Evolutionary conservation across 2,888 invertebrate species (phyloP).

Genomic region (Bedellia somnulentella): DNA sequence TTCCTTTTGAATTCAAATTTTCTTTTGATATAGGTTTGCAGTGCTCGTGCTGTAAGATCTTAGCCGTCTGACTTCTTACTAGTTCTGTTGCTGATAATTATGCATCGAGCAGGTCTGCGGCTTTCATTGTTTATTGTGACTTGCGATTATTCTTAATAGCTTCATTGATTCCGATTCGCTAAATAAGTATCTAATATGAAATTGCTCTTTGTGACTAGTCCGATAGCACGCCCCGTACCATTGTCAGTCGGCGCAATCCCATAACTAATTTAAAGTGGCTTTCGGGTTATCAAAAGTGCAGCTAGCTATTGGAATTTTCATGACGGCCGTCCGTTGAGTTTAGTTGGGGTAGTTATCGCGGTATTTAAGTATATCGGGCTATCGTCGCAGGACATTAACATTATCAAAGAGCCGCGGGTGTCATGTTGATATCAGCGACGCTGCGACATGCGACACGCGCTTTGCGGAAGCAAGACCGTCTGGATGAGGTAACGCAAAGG

Average conservation of each 20-base stretch:
- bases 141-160: conserved; percentile 15
- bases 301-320: conserved; percentile 1
- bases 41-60: too few relatives aligned
- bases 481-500: conserved; percentile 28
- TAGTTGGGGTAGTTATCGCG: conserved; percentile 39
- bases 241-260: neutral
- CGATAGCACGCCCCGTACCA: conserved; percentile 1
- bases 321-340: conserved; percentile 17
- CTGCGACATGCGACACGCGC: conserved; percentile 23
- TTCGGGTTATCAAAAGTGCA: conserved; percentile 1
- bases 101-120: conserved; percentile 11
- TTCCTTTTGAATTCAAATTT: too few relatives aligned
- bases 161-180: conserved; percentile 15
- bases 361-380: conserved; percentile 19
- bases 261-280: neutral
- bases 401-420: conserved; percentile 54
- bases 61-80: too few relatives aligned
- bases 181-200: conserved; percentile 3
- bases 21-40: too few relatives aligned
- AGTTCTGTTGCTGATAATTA: too few relatives aligned
- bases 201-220: conserved; percentile 3
- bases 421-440: conserved; percentile 46
- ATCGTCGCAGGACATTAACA: conserved; percentile 48
- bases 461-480: conserved; percentile 33
- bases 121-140: conserved; percentile 14